Evolutionary conservation across 1,140 invertebrate genomes (phyloP), one percentile per base, ranked within the genome.

Genomic region (Neodiprion virginianus): DNA sequence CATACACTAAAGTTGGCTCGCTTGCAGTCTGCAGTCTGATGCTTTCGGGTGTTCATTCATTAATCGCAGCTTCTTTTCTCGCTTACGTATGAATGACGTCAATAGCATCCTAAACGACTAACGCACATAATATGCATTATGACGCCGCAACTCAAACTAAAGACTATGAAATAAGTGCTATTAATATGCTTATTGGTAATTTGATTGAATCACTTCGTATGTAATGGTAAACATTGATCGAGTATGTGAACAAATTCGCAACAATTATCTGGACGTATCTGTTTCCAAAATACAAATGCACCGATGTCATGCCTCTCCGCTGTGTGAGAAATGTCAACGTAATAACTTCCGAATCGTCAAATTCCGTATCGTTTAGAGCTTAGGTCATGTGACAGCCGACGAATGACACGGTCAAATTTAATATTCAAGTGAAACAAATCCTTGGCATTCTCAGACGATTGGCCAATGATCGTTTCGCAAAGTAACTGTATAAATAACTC

Each of bases 381-480:
- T 40, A 40, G 28, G 28, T 40, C 28, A 40, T 40, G 28, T 40
- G 28, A 40, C 28, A 40, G 28, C 5, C 28, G 28, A 40, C 28
- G 28, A 40, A 40, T 40, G 28, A 40, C 28, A 40, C 28, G 53
- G n/a, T 61, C 3, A 40, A 11, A 12, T 61, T 61, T 61, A 61
- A 61, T 61, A 61, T 61, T 61, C 53, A 8, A 61, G 53, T 8
- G 53, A 17, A 61, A 61, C n/a, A 8, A 61, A 61, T 61, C 53
- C 53, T 61, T 61, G 53, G 53, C 53, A 61, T 61, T 14, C 53
- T 61, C 53, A 61, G 53, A 61, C 53, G n/a, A 8, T 61, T 61
- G 8, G 11, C n/a, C 53, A 61, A 61, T 61, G 8, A 61, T 61
- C 8, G 53, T 61, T 61, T 61, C 53, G 53, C 53, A 61, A 61